A percentile compares a stretch with the other conserved stretches of the same genome.
Conservation (phyloP, 2,113 vertebrate species). For the Rhinolophus ferrumequinum region DNA sequence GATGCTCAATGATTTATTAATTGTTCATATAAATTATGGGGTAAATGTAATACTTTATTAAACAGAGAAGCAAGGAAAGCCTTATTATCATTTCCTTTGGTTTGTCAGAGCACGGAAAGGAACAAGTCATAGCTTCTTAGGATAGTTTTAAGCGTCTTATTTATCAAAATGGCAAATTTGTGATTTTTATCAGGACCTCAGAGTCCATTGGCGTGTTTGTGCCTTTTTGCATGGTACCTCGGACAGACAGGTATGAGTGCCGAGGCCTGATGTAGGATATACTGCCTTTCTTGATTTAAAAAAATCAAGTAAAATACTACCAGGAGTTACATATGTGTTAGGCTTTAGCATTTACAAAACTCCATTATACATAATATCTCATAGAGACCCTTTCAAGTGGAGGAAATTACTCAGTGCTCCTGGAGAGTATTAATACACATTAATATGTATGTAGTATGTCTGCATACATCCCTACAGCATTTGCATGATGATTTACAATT, state of each 20-base stretch:
- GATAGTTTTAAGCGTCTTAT: conserved; percentile 37
- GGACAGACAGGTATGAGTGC: background rate
- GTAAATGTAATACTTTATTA: conserved; percentile 62
- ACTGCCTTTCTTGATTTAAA: background rate
- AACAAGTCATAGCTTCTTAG: conserved; percentile 25
- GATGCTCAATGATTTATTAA: conserved; percentile 74
- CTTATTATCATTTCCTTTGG: conserved; percentile 56
- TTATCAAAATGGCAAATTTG: background rate
- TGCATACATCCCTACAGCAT: background rate
- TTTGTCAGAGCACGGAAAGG: conserved; percentile 67
- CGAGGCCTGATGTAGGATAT: background rate
- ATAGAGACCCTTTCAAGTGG: background rate
- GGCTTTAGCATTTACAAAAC: background rate
- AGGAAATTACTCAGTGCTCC: background rate
- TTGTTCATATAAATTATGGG: conserved; percentile 73
- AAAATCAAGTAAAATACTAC: background rate
- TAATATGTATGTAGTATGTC: background rate
- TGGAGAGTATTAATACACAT: conserved; percentile 13
- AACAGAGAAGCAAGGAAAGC: conserved; percentile 55
- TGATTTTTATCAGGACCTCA: background rate
- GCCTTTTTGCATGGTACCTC: background rate
- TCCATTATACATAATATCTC: background rate
- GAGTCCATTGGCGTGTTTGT: background rate
- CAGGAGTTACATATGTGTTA: background rate
- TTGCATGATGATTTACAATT: conserved; percentile 49